Evolutionary conservation across 2,888 invertebrate species (phyloP).

Genomic region (Ichneumoninae sp.): DNA sequence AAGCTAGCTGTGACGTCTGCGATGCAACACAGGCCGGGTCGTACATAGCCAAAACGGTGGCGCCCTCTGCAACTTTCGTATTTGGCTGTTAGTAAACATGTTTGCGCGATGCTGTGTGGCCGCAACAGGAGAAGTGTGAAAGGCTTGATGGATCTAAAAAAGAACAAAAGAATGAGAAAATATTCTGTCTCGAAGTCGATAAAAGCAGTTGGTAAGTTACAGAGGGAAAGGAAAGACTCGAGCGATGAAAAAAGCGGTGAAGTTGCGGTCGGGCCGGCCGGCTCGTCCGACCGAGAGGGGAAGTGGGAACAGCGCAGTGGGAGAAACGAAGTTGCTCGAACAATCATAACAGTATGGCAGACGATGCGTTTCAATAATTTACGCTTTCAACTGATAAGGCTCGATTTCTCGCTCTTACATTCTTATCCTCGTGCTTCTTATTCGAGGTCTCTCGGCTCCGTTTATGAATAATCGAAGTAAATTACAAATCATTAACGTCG

Average conservation of each 20-base stretch:
- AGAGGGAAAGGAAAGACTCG: constrained; percentile 59
- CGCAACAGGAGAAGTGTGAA: constrained; percentile 43
- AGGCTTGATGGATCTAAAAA: background rate
- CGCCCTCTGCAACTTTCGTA: constrained; percentile 61
- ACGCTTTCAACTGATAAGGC: constrained; percentile 66
- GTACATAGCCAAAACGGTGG: constrained; percentile 22
- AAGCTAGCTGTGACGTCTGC: background rate
- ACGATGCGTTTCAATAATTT: constrained; percentile 49
- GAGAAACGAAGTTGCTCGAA: constrained; percentile 49
- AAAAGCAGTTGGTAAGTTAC: constrained; percentile 30
- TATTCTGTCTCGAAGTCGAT: constrained; percentile 21
- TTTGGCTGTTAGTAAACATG: constrained; percentile 44
- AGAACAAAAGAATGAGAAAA: background rate
- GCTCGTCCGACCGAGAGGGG: constrained; percentile 56
- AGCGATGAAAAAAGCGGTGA: constrained; percentile 24
- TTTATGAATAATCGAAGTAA: constrained; percentile 24
- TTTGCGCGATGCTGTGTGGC: constrained; percentile 2
- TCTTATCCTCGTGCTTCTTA: constrained; percentile 28
- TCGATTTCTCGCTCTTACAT: constrained; percentile 41
- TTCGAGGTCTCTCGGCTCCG: background rate
- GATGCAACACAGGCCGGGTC: too few species aligned
- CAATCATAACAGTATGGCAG: constrained; percentile 44
- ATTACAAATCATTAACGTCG: constrained; percentile 19
- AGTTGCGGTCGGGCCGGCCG: constrained; percentile 40
- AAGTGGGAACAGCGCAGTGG: constrained; percentile 38